Conservation (phyloP, 2,797 vertebrate genomes). For the Coilia nasus region DNA sequence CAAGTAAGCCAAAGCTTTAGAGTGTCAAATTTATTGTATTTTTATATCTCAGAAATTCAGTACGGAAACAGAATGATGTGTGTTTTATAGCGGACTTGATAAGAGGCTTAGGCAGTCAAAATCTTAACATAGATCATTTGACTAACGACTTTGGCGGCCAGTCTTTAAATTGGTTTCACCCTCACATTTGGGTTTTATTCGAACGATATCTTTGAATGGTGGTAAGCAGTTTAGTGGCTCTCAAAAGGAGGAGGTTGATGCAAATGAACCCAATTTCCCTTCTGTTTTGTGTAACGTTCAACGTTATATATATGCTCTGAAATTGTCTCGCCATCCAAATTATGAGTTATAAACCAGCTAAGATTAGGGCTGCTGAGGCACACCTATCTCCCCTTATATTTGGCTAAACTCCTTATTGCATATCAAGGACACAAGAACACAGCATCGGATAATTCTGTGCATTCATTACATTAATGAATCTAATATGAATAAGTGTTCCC, state of each 20-base stretch:
- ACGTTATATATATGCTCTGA: slow-evolving; percentile 64
- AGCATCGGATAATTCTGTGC: slow-evolving; percentile 74
- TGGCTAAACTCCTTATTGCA: slow-evolving; percentile 68
- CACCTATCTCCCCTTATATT: slow-evolving; percentile 69
- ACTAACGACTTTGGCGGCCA: slow-evolving; percentile 82
- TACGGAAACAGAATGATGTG: slow-evolving; percentile 78
- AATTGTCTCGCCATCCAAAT: slow-evolving; percentile 62
- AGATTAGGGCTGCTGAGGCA: slow-evolving; percentile 70
- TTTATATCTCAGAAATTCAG: slow-evolving; percentile 81
- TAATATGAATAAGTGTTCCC: slow-evolving; percentile 74
- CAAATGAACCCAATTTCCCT: slow-evolving; percentile 78
- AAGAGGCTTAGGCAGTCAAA: slow-evolving; percentile 82
- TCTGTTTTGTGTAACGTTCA: slow-evolving; percentile 78
- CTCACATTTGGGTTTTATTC: slow-evolving; percentile 80
- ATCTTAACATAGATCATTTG: slow-evolving; percentile 82
- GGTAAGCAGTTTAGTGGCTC: slow-evolving; percentile 80
- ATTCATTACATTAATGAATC: slow-evolving; percentile 81
- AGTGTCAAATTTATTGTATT: slow-evolving; percentile 85
- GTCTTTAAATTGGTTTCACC: slow-evolving; percentile 84
- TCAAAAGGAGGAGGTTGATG: slow-evolving; percentile 76
- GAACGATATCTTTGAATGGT: slow-evolving; percentile 82
- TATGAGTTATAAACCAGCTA: slow-evolving; percentile 64
- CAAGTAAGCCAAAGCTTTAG: slow-evolving; percentile 81
- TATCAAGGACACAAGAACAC: slow-evolving; percentile 73
- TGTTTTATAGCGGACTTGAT: slow-evolving; percentile 78